Evolutionary conservation across 2,113 vertebrate genomes (phyloP), one percentile per base, ranked within the genome.

Genomic region (Grammomys surdaster): DNA sequence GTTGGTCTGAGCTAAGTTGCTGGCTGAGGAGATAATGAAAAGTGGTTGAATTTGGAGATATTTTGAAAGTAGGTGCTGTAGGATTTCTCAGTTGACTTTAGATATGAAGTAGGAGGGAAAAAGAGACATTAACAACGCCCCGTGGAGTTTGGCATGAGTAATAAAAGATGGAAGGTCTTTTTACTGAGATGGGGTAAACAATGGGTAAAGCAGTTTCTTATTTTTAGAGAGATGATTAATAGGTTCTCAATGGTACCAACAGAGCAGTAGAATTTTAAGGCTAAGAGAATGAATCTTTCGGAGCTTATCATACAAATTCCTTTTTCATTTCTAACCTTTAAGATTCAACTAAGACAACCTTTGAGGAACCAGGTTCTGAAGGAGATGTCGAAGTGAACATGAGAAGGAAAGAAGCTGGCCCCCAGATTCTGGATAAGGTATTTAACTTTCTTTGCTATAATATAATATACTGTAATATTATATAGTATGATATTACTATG

Each of bases 11-110:
- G 36, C 33, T 14, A 88, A 46, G 31, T 43, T 85, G 3, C 36
- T 80, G 46, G 85, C 17, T n/a, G 28, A 43, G n/a, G 46, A 81
- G 11, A 3, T 85, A 43, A 63, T 60, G 82, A 89, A 20, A 86
- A 82, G 36, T 17, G 10, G 17, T 46, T 91, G 60, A 40, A 75
- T 75, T 89, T 82, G 3, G 28, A 78, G 9, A 11, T 91, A 43
- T 75, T 96, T 89, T 91, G 73, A 94, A 96, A 69, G 28, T 73
- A n/a, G 43, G 28, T 63, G 48, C 31, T 91, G 67, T 1, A 89
- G 31, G 10, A 81, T 85, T 86, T 95, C 7, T 51, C 43, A 84
- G 46, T 3, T 78, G 60, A 89, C 77, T 91, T 84, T 84, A 87
- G 12, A 36, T 73, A 36, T n/a, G 36, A 26, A 5, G 7, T 87